phyloP scores from a whole-genome alignment of 2,888 invertebrate species.

The Lamellibrachia columna region DNA sequence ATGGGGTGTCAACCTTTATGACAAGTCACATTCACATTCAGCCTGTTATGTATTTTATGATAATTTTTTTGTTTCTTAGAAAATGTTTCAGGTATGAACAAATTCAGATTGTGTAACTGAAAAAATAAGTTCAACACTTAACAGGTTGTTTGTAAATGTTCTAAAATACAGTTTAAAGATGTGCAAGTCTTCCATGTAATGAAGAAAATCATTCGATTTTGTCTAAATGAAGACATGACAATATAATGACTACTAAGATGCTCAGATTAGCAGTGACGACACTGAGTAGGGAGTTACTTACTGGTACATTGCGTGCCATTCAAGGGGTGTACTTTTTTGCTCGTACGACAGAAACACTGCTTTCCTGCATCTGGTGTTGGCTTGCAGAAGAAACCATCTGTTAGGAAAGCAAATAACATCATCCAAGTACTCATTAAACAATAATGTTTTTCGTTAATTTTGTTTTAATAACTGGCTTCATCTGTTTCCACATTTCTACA shows the following conservation, averaged over 20 bases:
- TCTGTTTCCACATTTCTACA: no score
- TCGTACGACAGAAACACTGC: conserved; percentile 38
- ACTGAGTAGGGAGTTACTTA: conserved; percentile 17
- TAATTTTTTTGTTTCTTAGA: no score
- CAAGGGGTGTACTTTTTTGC: conserved; percentile 29
- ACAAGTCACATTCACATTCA: no score
- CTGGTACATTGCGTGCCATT: conserved; percentile 36
- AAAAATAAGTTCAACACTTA: no score
- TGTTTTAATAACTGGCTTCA: background rate
- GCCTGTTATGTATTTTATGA: no score
- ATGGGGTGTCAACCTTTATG: no score
- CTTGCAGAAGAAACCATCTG: conserved; percentile 25
- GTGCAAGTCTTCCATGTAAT: no score
- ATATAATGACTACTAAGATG: background rate
- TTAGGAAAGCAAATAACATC: background rate
- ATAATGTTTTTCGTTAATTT: background rate
- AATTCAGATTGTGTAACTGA: no score
- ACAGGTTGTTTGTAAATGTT: no score
- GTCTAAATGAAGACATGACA: background rate
- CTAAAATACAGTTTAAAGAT: no score
- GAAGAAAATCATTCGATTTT: no score
- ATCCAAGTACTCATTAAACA: background rate
- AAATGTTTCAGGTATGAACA: no score
- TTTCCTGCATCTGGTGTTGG: conserved; percentile 28
- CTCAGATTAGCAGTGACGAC: background rate